Base-by-base conservation (phyloP, 2,797 vertebrate genomes). In the Vultur gryphus region DNA sequence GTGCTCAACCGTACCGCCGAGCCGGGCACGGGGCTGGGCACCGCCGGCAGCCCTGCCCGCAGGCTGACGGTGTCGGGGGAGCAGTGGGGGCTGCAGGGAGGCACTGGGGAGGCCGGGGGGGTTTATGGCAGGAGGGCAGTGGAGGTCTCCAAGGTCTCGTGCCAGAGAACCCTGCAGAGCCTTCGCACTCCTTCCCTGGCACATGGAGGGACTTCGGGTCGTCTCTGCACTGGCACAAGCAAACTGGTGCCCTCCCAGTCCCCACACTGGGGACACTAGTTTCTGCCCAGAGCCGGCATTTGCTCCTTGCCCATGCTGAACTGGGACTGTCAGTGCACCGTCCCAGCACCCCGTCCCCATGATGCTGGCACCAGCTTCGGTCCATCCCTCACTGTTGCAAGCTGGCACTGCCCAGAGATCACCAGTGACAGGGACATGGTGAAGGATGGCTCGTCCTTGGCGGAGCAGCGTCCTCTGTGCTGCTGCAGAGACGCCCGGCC, bases 1-100 rank as follows among this genome's bases (percentile, higher is more conserved):
- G 5, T 48, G 51, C 62, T 39, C 25, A 6, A 2, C 46, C 7
- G 1, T 19, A 9, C 16, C 3, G 4, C 44, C 3, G 2, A n/a
- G 46, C 46, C 8, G 4, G 75, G 35, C n/a, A 23, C 0, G 5
- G 46, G 58, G 75, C 46, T 41, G 73, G 35, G 43, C 67, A 31
- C 48, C 1, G 8, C 35, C 10, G 18, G 46, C 1, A 2, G 48
- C 21, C 10, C 43, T 66, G 64, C 66, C 46, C 1, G 4, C 44
- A 16, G 66, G n/a, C 29, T 19, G 51, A 29, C 3, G 3, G 14
- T 23, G 33, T 5, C 10, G 11, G 43, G 33, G 71, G 54, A 19
- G 18, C 19, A 6, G 19, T 8, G 57, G 49, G 18, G 41, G n/a
- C 65, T 43, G 44, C 28, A 4, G 28, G 41, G 52, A 7, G 41